phyloP scores from a whole-genome alignment of 2,113 vertebrate species.

The Saccopteryx bilineata region DNA sequence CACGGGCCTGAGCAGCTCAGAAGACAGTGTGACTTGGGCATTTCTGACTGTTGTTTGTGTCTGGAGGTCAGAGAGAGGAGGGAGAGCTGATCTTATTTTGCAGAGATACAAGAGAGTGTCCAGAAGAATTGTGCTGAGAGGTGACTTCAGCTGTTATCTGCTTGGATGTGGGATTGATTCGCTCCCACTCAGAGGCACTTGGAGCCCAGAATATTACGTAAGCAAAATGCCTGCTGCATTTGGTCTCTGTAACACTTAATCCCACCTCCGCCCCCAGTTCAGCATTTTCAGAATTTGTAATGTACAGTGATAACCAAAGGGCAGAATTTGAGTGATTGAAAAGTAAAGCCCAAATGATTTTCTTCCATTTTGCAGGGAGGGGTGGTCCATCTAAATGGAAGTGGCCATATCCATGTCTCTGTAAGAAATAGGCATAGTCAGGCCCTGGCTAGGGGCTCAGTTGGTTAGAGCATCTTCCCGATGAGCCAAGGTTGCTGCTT shows the following conservation, averaged over 20 bases:
- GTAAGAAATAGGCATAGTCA: neutral
- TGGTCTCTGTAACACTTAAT: slow-evolving; percentile 52
- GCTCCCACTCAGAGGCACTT: slow-evolving; percentile 5
- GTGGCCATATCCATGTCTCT: neutral
- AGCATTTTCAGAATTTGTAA: neutral
- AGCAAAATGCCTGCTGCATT: neutral
- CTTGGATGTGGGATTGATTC: neutral
- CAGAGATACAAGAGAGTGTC: neutral
- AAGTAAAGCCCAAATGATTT: neutral
- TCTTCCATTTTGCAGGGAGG: neutral
- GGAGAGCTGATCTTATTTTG: neutral
- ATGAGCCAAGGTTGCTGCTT: too few species aligned
- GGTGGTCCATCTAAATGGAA: neutral
- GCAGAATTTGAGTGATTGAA: slow-evolving; percentile 12
- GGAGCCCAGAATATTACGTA: slow-evolving; percentile 46
- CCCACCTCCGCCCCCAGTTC: neutral
- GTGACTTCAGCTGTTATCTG: slow-evolving; percentile 20
- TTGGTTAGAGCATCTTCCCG: too few species aligned
- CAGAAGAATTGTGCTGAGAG: neutral
- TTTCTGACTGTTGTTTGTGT: neutral
- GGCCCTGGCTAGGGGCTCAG: neutral
- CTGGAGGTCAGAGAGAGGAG: neutral
- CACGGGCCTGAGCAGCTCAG: neutral
- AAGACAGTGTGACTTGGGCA: neutral
- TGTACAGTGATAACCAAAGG: neutral